phyloP scores from a whole-genome alignment of 1,140 invertebrate species.

The Cephus cinctus region DNA sequence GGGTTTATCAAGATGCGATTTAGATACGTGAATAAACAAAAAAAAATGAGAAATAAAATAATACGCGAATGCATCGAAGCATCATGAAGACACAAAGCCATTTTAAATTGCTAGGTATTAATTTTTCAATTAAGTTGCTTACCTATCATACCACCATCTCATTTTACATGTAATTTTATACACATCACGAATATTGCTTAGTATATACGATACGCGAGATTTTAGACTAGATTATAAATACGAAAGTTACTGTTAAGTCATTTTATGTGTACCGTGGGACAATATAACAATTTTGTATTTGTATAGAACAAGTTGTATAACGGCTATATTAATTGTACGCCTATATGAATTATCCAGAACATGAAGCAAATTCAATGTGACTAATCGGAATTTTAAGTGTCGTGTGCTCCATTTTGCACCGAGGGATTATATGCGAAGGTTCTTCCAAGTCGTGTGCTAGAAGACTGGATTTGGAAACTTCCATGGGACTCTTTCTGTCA shows the following conservation, averaged over 20 bases:
- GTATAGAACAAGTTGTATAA: conserved; percentile 42
- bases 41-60: no score
- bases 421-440: conserved; percentile 21
- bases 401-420: conserved; percentile 12
- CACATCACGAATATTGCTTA: conserved; percentile 30
- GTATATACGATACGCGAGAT: conserved; percentile 32
- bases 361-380: conserved; percentile 10
- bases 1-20: no score
- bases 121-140: background rate
- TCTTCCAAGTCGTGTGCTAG: conserved; percentile 36
- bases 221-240: conserved; percentile 36
- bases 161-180: conserved; percentile 37
- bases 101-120: conserved; percentile 4
- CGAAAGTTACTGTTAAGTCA: conserved; percentile 35
- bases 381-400: conserved; percentile 16
- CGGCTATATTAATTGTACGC: conserved; percentile 27
- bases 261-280: conserved; percentile 47
- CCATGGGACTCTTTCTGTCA: no score
- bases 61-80: background rate
- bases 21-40: no score
- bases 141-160: conserved; percentile 3
- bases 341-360: conserved; percentile 20
- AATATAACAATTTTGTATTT: conserved; percentile 54
- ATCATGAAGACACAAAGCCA: conserved; percentile 1
- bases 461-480: conserved; percentile 24